Evolutionary conservation across 2,797 vertebrate genomes (phyloP).

Genomic region (Taeniopygia guttata): DNA sequence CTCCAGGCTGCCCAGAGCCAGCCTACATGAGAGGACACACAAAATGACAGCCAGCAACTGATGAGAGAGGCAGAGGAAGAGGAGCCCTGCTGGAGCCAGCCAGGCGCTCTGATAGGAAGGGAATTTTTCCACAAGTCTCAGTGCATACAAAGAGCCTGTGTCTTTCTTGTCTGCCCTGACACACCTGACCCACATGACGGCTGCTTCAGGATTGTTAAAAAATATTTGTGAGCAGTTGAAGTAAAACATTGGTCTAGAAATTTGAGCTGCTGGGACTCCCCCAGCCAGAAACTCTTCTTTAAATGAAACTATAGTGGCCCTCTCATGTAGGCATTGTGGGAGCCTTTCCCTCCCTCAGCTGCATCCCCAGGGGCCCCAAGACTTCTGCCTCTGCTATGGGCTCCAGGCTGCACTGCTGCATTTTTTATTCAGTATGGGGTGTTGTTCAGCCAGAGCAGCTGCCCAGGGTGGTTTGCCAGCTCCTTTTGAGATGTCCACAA

Average conservation of each 20-base stretch:
- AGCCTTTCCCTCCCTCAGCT: not conserved
- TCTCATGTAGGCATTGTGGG: not conserved
- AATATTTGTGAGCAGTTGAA: not conserved
- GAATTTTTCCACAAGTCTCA: not conserved
- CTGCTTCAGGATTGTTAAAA: not conserved
- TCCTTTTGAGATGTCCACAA: not conserved
- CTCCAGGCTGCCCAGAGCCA: not conserved
- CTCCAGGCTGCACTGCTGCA: not conserved
- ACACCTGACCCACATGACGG: not conserved
- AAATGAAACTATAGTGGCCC: not conserved
- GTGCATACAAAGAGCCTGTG: not conserved
- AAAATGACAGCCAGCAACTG: not conserved
- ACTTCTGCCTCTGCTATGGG: not conserved
- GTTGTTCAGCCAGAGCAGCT: not conserved
- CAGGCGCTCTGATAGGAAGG: accelerated
- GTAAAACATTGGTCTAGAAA: not conserved
- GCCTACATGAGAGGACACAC: not conserved
- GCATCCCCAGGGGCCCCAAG: not conserved
- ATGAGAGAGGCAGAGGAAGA: not conserved
- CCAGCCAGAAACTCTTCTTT: not conserved
- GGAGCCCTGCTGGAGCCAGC: not conserved
- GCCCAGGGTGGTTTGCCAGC: not conserved
- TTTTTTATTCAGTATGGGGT: not conserved
- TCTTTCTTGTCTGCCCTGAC: slow-evolving; percentile 36
- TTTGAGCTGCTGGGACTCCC: not conserved